A percentile compares a stretch with the other conserved stretches of the same genome.
phyloP scores from a whole-genome alignment of 2,888 invertebrate genomes.

The Drosophila paranaensis region DNA sequence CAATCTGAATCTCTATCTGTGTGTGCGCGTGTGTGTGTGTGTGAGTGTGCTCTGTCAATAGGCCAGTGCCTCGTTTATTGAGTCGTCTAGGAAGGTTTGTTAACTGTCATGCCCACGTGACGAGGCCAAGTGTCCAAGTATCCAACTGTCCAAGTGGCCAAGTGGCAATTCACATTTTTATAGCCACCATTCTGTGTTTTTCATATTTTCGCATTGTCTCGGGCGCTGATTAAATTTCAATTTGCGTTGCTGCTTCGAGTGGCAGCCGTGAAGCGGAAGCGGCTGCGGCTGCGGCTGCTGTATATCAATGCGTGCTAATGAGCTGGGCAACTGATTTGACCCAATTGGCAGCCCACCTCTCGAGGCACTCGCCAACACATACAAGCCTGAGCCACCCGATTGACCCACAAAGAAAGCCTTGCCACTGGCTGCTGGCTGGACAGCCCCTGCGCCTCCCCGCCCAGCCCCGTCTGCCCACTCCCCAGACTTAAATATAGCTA shows the following conservation, averaged over 20 bases:
- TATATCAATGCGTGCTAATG: constrained; percentile 54
- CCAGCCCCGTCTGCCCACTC: background rate
- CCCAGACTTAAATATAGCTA: constrained; percentile 75
- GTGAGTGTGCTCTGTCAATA: constrained; percentile 66
- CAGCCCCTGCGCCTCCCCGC: background rate
- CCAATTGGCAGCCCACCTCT: constrained; percentile 51
- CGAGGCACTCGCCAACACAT: constrained; percentile 16
- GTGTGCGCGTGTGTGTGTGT: constrained; percentile 9
- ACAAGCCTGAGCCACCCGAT: constrained; percentile 36
- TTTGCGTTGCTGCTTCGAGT: constrained; percentile 41
- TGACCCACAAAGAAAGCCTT: constrained; percentile 71
- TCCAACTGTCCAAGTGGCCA: constrained; percentile 47
- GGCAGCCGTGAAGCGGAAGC: constrained; percentile 43
- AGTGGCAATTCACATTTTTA: constrained; percentile 58
- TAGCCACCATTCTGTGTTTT: constrained; percentile 24
- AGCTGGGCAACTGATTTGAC: constrained; percentile 60
- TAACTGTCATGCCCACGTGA: constrained; percentile 76
- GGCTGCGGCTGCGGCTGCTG: constrained; percentile 31
- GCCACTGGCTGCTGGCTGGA: constrained; percentile 38
- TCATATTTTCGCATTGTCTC: constrained; percentile 44
- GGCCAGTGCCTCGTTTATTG: constrained; percentile 74
- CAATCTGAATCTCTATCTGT: constrained; percentile 67
- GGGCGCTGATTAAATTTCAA: constrained; percentile 71
- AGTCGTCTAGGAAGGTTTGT: constrained; percentile 66
- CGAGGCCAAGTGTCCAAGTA: constrained; percentile 52